Evolutionary conservation across 2,113 vertebrate genomes (phyloP), one percentile per base, ranked within the genome.

Genomic region (Rattus norvegicus): DNA sequence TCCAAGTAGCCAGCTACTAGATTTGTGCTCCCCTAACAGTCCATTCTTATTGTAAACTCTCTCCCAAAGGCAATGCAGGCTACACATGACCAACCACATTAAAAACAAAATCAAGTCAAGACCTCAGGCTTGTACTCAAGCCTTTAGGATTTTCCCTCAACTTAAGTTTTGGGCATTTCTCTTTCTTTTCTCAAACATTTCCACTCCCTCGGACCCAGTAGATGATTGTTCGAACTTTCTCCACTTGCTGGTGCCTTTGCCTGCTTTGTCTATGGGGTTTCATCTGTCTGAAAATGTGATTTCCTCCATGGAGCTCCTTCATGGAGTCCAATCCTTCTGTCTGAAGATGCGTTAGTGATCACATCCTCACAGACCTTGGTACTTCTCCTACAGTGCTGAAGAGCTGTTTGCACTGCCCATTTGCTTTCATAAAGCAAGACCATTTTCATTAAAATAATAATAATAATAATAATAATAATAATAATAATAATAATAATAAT

Each of bases 361-460:
- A 39, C 63, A 43, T 56, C n/a, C 61, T 80, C 36, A 59, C 4
- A 79, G 30, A 13, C 79, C 43, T 95, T 76, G 8, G 63, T 49
- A 65, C 33, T n/a, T 96, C 19, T 54, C 70, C 73, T 36, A n/a
- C 17, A 67, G 19, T 47, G n/a, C 47, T 33, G 16, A 17, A n/a
- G 67, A 81, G 24, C 63, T 73, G 28, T 59, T 65, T n/a, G 33
- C 43, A 39, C 22, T 73, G 43, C 30, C 69, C 47, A 43, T 84
- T 93, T 90, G 65, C 67, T 93, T 94, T 92, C 79, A 56, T 88
- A 77, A 85, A 95, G 63, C 86, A 93, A 93, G 49, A 52, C 2
- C 63, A 93, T 69, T 54, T 72, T 92, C 39, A 36, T 49, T 70
- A 79, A 83, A 65, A 47, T 39, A 88, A 59, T 83, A 61, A 83